Evolutionary conservation across 2,113 vertebrate genomes (phyloP), one percentile per base, ranked within the genome.

Genomic region (Rhombomys opimus): DNA sequence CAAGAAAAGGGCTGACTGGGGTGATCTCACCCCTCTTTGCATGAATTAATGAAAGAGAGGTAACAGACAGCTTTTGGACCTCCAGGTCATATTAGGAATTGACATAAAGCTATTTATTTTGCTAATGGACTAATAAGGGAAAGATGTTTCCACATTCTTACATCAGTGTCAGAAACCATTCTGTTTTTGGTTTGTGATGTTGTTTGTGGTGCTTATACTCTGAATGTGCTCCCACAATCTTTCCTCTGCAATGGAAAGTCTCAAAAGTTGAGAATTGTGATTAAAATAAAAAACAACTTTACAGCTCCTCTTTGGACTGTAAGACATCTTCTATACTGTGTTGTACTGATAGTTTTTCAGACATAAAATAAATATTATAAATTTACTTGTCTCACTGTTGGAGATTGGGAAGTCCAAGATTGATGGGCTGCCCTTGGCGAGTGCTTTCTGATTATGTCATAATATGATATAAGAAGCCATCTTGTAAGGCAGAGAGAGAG

Each of bases 51-150:
- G 35, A 38, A 4, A 68, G 8, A n/a, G 59, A 89, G 38, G 35
- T 18, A 27, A 54, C 15, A 10, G 50, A 52, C 85, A 78, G 2
- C 35, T 77, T 38, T 17, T 9, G 50, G 52, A 7, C 5, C 11
- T 54, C 63, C 72, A 11, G 4, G 25, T 91, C 27, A 88, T 7
- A 54, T 18, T n/a, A 35, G 8, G 61, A 77, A 88, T 27, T 85
- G 41, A 84, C 41, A 30, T 77, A 72, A 96, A 65, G 65, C 18
- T 87, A 15, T 68, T 57, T 93, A 18, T 52, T 32, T 57, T 68
- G 50, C n/a, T 72, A 72, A 87, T 7, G 89, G 54, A 15, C n/a
- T 75, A 86, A 25, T 38, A 65, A 20, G 50, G 38, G 2, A 20
- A 14, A 46, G 2, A 46, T 46, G 46, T 46, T 75, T 92, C 50